Evolutionary conservation across 2,888 invertebrate species (phyloP).

Genomic region (Epistrophe grossulariae): DNA sequence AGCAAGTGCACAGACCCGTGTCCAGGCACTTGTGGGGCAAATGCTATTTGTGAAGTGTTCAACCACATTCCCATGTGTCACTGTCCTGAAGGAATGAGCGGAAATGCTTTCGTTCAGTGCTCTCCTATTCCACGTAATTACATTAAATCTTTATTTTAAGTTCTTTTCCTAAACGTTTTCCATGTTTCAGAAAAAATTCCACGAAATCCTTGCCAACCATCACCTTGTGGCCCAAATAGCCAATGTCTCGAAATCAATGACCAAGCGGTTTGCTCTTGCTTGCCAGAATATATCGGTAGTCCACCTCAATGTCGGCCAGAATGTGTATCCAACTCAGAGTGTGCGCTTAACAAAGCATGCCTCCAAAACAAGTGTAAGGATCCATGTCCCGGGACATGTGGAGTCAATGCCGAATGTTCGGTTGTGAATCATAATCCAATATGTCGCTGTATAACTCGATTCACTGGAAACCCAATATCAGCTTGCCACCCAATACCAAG

Average conservation of each 20-base stretch:
- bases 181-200: conserved; percentile 79
- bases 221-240: conserved; percentile 90
- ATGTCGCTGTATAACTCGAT: conserved; percentile 87
- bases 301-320: conserved; percentile 90
- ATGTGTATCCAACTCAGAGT: conserved; percentile 89
- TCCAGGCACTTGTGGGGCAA: conserved; percentile 88
- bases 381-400: conserved; percentile 91
- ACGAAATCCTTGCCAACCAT: conserved; percentile 86
- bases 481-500: conserved; percentile 84
- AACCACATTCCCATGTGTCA: conserved; percentile 90
- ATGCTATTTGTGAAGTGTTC: conserved; percentile 89
- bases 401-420: conserved; percentile 89
- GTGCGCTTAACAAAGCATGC: conserved; percentile 87
- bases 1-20: conserved; percentile 90
- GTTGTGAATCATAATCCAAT: conserved; percentile 91
- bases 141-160: too few species aligned
- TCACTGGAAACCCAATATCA: conserved; percentile 83
- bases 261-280: conserved; percentile 89
- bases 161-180: not conserved
- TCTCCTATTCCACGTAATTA: conserved; percentile 82
- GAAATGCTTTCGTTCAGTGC: conserved; percentile 88
- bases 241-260: conserved; percentile 87
- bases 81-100: conserved; percentile 88
- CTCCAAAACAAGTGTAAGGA: conserved; percentile 89
- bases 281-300: conserved; percentile 88